Evolutionary conservation across 2,888 invertebrate genomes (phyloP).

Genomic region (Drosophila paramelanica): DNA sequence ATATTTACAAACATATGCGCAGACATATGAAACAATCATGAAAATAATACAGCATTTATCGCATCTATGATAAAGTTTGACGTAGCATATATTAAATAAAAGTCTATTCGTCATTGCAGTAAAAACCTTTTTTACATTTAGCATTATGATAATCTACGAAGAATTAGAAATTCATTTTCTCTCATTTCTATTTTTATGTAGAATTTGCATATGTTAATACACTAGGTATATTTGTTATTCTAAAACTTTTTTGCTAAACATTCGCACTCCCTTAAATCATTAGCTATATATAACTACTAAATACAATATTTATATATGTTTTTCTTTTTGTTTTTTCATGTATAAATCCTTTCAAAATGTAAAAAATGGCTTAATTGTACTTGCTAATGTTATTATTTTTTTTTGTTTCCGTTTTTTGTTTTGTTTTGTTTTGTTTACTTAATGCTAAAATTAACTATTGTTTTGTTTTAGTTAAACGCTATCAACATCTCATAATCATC

Average conservation of each 20-base stretch:
- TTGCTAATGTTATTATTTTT: neutral
- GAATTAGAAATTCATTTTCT: conserved; percentile 51
- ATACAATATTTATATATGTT: conserved; percentile 47
- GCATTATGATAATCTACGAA: conserved; percentile 58
- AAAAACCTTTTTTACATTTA: conserved; percentile 59
- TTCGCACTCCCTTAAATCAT: conserved; percentile 53
- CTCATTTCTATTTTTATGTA: conserved; percentile 27
- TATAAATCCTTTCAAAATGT: conserved; percentile 78
- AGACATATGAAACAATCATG: conserved; percentile 51
- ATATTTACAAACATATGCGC: conserved; percentile 67
- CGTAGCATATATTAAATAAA: conserved; percentile 28
- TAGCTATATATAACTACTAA: conserved; percentile 62
- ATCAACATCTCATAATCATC: conserved; percentile 40
- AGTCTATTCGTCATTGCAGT: conserved; percentile 25
- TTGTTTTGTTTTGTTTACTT: conserved; percentile 26
- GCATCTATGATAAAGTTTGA: conserved; percentile 27
- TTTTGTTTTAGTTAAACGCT: conserved; percentile 34
- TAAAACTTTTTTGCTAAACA: conserved; percentile 44
- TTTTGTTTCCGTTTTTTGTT: neutral
- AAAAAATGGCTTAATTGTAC: conserved; percentile 61
- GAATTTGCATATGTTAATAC: conserved; percentile 41
- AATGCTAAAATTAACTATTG: conserved; percentile 45
- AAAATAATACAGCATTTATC: conserved; percentile 60
- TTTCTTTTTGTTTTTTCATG: conserved; percentile 31
- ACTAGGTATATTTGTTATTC: conserved; percentile 38